Conservation (phyloP, 2,797 vertebrate genomes). For the Morus bassanus region DNA sequence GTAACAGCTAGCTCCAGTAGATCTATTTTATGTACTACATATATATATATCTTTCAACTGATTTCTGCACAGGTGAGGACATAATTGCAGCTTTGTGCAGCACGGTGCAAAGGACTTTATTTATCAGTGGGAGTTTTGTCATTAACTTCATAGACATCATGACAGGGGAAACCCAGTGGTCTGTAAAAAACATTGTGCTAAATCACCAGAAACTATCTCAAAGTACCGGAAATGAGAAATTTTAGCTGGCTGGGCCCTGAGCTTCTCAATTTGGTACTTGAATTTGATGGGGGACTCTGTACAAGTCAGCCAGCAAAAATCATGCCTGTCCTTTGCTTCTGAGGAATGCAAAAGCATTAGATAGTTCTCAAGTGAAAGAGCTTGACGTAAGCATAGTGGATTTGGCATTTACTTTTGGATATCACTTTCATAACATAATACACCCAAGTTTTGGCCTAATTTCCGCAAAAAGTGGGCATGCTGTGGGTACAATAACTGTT, state of each 20-base stretch:
- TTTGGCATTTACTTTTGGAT: conserved; percentile 47
- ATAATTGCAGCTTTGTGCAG: background rate
- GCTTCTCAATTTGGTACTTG: background rate
- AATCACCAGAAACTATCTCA: background rate
- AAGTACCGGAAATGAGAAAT: background rate
- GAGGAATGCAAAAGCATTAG: conserved; percentile 34
- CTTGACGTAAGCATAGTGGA: conserved; percentile 15
- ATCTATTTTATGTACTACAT: background rate
- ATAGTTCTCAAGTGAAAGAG: conserved; percentile 38
- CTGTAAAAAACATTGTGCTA: background rate
- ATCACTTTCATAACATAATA: conserved; percentile 40
- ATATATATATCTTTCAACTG: background rate
- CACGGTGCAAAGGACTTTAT: background rate
- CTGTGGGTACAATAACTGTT: conserved; percentile 11
- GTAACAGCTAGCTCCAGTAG: background rate
- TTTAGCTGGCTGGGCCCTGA: background rate
- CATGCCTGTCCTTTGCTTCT: background rate
- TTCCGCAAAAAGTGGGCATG: conserved; percentile 32
- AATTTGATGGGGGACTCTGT: background rate
- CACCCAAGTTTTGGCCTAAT: conserved; percentile 22
- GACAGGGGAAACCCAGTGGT: background rate
- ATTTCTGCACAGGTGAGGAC: background rate
- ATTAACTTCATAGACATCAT: background rate
- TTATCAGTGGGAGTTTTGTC: background rate
- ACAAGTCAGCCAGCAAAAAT: background rate